Evolutionary conservation across 2,888 invertebrate genomes (phyloP).

Genomic region (Corythucha ciliata): DNA sequence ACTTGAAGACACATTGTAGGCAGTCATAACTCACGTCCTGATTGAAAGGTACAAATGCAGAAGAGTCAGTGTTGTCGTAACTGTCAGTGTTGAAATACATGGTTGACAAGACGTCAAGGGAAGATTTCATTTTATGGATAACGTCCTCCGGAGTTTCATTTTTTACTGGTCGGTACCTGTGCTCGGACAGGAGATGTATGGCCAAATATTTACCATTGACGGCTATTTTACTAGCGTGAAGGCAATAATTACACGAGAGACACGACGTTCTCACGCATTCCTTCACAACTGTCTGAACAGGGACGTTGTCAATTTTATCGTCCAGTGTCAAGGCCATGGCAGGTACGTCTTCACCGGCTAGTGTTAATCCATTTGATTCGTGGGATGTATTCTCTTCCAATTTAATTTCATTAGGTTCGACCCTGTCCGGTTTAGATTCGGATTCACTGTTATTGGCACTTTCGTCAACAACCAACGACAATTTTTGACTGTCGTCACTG

Average conservation of each 20-base stretch:
- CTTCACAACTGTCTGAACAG: conserved; percentile 59
- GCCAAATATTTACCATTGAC: conserved; percentile 73
- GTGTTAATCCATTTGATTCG: conserved; percentile 29
- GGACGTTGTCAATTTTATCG: conserved; percentile 64
- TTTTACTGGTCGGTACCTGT: conserved; percentile 68
- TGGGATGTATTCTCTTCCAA: conserved; percentile 14
- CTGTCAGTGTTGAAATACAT: conserved; percentile 63
- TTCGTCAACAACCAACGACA: conserved; percentile 49
- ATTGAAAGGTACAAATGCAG: conserved; percentile 47
- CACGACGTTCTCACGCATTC: conserved; percentile 62
- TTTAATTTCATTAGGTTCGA: conserved; percentile 23
- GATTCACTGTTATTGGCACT: conserved; percentile 40
- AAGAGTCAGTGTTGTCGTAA: conserved; percentile 53
- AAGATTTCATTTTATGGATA: conserved; percentile 50
- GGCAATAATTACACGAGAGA: conserved; percentile 69
- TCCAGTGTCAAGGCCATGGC: conserved; percentile 62
- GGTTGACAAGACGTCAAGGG: conserved; percentile 52
- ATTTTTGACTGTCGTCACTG: conserved; percentile 53
- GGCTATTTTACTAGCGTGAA: conserved; percentile 74
- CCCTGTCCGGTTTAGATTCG: conserved; percentile 35
- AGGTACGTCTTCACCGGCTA: conserved; percentile 55
- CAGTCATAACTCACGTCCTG: conserved; percentile 61
- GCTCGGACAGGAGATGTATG: conserved; percentile 67
- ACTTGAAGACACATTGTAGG: conserved; percentile 73
- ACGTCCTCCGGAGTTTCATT: conserved; percentile 70